These are phyloP conservation scores for Phocoena phocoena DNA, from an alignment of 2,113 vertebrate genomes.

Conservation along the genomic window DNA sequence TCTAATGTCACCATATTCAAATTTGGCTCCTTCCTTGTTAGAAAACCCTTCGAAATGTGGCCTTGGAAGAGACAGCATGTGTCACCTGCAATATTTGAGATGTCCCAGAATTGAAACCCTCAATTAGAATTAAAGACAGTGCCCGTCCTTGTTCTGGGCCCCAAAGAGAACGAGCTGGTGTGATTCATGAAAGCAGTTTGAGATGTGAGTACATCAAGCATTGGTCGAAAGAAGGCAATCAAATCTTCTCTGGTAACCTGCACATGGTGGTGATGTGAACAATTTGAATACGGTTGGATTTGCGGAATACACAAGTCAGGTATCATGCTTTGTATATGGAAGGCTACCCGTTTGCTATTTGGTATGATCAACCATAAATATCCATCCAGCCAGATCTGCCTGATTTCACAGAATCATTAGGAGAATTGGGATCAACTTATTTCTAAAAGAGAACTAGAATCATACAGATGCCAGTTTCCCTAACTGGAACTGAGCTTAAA, in stretches of 20 bases:
- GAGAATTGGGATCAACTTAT: background rate
- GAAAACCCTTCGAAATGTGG: conserved; percentile 80
- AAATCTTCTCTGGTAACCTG: background rate
- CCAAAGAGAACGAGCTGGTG: conserved; percentile 30
- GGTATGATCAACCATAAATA: conserved; percentile 21
- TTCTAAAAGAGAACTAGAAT: conserved; percentile 24
- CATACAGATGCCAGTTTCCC: conserved; percentile 6
- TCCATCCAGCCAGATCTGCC: background rate
- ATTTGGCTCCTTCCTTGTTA: conserved; percentile 82
- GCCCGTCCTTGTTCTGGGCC: background rate
- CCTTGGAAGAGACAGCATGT: conserved; percentile 77
- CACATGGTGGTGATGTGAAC: background rate
- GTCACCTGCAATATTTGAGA: conserved; percentile 77
- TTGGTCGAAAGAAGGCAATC: background rate
- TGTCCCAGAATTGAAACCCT: conserved; percentile 67
- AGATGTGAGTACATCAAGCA: background rate
- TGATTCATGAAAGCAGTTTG: background rate
- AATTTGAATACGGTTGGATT: conserved; percentile 15
- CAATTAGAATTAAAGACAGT: conserved; percentile 71
- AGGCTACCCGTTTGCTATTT: background rate
- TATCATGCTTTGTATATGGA: background rate
- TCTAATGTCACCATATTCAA: conserved; percentile 85
- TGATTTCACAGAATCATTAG: conserved; percentile 29
- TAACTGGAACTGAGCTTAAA: conserved; percentile 3
- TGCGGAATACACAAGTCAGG: background rate